A percentile compares a stretch with the other conserved stretches of the same genome.
Conservation (phyloP, 2,888 invertebrate genomes). For the Ophion ellenae region DNA sequence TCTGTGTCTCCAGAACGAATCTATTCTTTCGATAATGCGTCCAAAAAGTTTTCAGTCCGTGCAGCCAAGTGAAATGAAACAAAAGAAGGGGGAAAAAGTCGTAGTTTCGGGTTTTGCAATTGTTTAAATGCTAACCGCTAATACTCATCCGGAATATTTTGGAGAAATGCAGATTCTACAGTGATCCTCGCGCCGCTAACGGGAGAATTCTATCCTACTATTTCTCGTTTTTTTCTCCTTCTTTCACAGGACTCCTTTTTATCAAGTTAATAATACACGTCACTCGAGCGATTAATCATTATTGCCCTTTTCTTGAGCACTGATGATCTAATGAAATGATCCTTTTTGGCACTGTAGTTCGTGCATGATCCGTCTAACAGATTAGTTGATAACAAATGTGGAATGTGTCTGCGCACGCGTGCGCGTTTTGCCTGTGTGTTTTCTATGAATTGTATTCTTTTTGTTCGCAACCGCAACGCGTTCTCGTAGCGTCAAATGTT, state of each 20-base stretch:
- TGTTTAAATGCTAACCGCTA: conserved; percentile 59
- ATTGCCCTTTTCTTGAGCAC: conserved; percentile 55
- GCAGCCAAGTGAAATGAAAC: conserved; percentile 72
- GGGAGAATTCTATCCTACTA: conserved; percentile 38
- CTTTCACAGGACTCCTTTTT: not conserved
- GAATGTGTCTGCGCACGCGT: conserved; percentile 30
- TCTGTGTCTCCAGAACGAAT: conserved; percentile 19
- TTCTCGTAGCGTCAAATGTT: not conserved
- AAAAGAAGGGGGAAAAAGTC: conserved; percentile 60
- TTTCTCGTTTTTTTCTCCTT: conserved; percentile 22
- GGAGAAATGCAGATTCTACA: conserved; percentile 53
- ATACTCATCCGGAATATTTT: conserved; percentile 63
- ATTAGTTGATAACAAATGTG: conserved; percentile 45
- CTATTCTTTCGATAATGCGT: conserved; percentile 33
- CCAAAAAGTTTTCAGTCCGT: conserved; percentile 75
- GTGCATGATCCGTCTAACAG: conserved; percentile 18
- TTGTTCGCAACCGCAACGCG: not conserved
- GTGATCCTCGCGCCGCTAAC: conserved; percentile 39
- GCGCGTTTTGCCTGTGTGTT: not conserved
- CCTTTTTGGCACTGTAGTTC: conserved; percentile 26
- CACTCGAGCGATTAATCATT: conserved; percentile 50
- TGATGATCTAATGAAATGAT: conserved; percentile 23
- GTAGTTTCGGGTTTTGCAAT: conserved; percentile 45
- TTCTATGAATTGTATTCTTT: conserved; percentile 5
- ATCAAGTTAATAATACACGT: conserved; percentile 53